A percentile compares a stretch with the other conserved stretches of the same genome.
These are phyloP conservation scores for Holcopasites calliopsidis DNA, from an alignment of 1,140 invertebrate species.

Conservation along the genomic window DNA sequence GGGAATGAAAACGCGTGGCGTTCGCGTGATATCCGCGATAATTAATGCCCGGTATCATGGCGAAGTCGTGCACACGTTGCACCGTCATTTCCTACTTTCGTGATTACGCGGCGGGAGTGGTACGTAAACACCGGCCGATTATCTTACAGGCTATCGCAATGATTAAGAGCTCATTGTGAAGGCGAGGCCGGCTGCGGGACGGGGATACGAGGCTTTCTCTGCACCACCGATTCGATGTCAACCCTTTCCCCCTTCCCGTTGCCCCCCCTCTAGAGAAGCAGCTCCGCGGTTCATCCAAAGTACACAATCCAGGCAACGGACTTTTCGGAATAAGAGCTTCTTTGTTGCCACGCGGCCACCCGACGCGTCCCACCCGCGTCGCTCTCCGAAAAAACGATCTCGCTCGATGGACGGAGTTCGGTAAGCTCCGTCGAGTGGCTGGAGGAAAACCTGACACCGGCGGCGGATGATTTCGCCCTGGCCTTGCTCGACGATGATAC, in stretches of 20 bases:
- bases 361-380: conserved; percentile 18
- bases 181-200: too few relatives aligned
- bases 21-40: conserved; percentile 47
- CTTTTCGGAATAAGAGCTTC: neutral
- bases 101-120: conserved; percentile 55
- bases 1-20: conserved; percentile 43
- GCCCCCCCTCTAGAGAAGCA: neutral
- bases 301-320: neutral
- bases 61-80: conserved; percentile 48
- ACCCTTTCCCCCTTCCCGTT: neutral
- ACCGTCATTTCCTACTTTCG: conserved; percentile 70
- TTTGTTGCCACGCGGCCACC: neutral
- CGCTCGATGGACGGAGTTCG: conserved; percentile 24
- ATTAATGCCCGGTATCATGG: conserved; percentile 57
- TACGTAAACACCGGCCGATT: conserved; percentile 46
- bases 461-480: conserved; percentile 50
- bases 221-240: too few relatives aligned
- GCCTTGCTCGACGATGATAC: conserved; percentile 48
- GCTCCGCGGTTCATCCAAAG: neutral
- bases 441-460: conserved; percentile 56
- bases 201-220: too few relatives aligned
- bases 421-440: conserved; percentile 43
- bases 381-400: conserved; percentile 34
- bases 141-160: conserved; percentile 47
- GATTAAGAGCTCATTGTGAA: conserved; percentile 55